phyloP scores from a whole-genome alignment of 2,797 vertebrate genomes.

The Clarias laeviceps region DNA sequence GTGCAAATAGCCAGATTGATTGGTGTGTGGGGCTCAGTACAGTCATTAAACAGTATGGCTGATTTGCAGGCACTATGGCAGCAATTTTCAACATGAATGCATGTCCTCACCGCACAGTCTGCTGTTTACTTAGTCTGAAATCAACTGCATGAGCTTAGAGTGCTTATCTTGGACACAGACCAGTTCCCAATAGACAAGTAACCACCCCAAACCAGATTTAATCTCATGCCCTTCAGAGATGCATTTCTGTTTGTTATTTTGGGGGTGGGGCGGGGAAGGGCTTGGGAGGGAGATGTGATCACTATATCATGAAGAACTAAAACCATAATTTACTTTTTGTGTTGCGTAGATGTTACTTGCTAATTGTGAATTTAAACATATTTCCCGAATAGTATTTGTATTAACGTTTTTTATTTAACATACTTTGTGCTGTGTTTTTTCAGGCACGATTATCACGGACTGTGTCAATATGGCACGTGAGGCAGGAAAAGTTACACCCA shows the following conservation, averaged over 20 bases:
- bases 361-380: background rate
- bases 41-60: conserved; percentile 34
- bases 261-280: too few relatives aligned
- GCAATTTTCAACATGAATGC: conserved; percentile 46
- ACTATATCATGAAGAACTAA: background rate
- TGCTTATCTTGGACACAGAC: conserved; percentile 18
- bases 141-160: conserved; percentile 3
- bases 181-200: background rate
- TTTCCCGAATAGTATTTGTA: conserved; percentile 12
- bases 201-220: conserved; percentile 6
- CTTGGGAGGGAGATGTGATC: background rate
- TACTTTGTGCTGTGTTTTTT: background rate
- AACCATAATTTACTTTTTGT: background rate
- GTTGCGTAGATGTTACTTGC: background rate
- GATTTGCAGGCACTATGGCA: conserved; percentile 37
- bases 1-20: conserved; percentile 32
- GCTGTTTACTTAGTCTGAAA: conserved; percentile 33
- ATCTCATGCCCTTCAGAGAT: background rate
- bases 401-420: background rate
- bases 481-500: conserved; percentile 86
- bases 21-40: conserved; percentile 15
- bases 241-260: too few relatives aligned
- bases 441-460: conserved; percentile 87
- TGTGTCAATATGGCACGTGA: conserved; percentile 90
- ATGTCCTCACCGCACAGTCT: conserved; percentile 20